Evolutionary conservation across 2,888 invertebrate genomes (phyloP), one percentile per base, ranked within the genome.

Genomic region (Heteropelma amictum): DNA sequence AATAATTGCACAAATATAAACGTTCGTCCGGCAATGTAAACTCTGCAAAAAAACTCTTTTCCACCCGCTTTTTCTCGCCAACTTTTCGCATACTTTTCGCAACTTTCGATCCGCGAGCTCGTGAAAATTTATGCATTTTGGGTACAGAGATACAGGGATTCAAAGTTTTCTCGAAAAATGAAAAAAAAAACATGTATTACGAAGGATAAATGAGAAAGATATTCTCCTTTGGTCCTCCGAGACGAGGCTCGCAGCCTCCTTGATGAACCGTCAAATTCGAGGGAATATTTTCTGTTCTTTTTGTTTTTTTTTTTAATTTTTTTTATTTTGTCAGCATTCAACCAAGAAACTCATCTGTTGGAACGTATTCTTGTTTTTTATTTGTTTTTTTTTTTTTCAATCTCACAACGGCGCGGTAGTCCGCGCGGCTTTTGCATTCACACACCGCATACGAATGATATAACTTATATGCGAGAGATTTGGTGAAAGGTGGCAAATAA

Each of bases 391-490:
- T 26, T 21, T 23, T 33, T 35, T 33, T 67, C 19, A 56, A 51
- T 63, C 38, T 40, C 81, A 80, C 60, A 79, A 83, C 78, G 81
- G 81, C 82, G 82, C 77, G 79, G 78, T 82, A 84, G 82, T 79
- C 81, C 82, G 77, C 80, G 82, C 80, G 82, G 83, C 84, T 86
- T 87, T 86, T 68, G 81, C 84, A 86, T 82, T 78, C 81, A 82
- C 82, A 84, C 81, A 81, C 79, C 60, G 80, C 82, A 83, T 80
- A 82, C 69, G 77, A 77, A 72, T 77, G 80, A 81, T 80, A 64
- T n/a, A n/a, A n/a, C 76, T 77, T 72, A 58, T 40, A 73, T 80
- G 75, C 60, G 79, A 79, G 77, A 79, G 30, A 68, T 80, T 81
- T 80, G 82, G 82, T 80, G 76, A 79, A 81, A 77, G 65, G 68